Percentiles rank a stretch among this genome's conserved stretches.
Conservation (phyloP, 2,797 vertebrate species). For the Sebastolobus altivelis region DNA sequence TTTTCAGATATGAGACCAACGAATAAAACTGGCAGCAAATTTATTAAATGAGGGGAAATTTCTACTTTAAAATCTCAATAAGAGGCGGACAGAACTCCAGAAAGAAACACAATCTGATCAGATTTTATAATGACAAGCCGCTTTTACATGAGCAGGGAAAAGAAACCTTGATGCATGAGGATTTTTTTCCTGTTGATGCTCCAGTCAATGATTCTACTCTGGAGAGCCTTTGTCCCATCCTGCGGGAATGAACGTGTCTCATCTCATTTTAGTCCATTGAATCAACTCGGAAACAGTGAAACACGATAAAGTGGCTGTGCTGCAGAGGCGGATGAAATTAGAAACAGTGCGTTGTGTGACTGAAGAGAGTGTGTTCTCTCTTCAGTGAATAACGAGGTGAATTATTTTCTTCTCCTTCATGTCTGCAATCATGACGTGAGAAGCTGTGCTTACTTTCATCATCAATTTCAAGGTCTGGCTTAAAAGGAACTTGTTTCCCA, state of each 20-base stretch:
- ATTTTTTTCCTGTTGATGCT: constrained; percentile 18
- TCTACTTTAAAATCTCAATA: constrained; percentile 10
- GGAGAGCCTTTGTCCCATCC: constrained; percentile 52
- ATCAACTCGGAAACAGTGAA: constrained; percentile 57
- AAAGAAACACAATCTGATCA: constrained; percentile 32
- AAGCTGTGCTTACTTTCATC: constrained; percentile 15
- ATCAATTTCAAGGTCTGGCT: constrained; percentile 40
- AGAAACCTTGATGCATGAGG: constrained; percentile 50
- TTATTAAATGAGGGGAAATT: constrained; percentile 16
- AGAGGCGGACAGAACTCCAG: background rate
- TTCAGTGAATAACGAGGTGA: constrained; percentile 26
- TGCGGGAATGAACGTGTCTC: constrained; percentile 57
- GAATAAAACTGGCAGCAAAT: background rate
- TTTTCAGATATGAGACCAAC: too few species aligned
- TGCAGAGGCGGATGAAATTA: constrained; percentile 41
- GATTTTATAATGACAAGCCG: constrained; percentile 40
- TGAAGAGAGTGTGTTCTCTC: constrained; percentile 24
- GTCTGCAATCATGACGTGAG: constrained; percentile 16
- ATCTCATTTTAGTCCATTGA: constrained; percentile 66
- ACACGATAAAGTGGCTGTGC: constrained; percentile 48
- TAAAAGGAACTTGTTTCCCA: constrained; percentile 30
- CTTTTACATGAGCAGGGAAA: constrained; percentile 28
- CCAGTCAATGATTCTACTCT: constrained; percentile 36
- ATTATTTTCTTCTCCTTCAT: constrained; percentile 9
- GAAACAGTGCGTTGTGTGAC: constrained; percentile 8